Percentiles rank a stretch among this genome's conserved stretches.
Evolutionary conservation across 1,140 invertebrate species (phyloP).

Genomic region (Sarcophaga bullata): DNA sequence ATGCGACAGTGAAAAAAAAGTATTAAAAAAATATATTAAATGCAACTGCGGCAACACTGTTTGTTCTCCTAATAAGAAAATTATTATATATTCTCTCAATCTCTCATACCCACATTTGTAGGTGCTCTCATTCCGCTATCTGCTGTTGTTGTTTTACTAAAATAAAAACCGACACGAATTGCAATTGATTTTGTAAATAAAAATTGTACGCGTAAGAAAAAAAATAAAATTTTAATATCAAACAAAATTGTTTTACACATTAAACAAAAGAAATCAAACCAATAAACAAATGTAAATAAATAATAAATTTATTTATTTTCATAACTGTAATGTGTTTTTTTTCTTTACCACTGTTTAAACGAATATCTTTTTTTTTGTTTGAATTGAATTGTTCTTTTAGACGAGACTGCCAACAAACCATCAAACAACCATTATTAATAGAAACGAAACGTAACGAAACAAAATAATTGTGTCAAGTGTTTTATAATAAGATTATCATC

Average conservation of each 20-base stretch:
- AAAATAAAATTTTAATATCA: not conserved
- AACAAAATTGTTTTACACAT: not conserved
- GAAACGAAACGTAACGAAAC: not conserved
- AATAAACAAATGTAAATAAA: not conserved
- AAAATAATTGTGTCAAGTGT: conserved; percentile 21
- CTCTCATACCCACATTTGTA: not conserved
- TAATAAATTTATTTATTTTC: no score
- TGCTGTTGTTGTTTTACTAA: not conserved
- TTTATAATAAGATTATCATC: conserved; percentile 13
- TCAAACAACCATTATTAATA: not conserved
- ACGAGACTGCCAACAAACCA: not conserved
- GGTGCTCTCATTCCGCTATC: not conserved
- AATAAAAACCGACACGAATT: conserved; percentile 32
- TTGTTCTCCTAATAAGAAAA: conserved; percentile 4
- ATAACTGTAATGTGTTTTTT: no score
- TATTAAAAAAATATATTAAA: not conserved
- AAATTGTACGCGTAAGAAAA: not conserved
- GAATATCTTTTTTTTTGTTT: no score
- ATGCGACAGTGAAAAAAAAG: no score
- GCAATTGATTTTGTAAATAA: conserved; percentile 11
- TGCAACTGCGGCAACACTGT: not conserved
- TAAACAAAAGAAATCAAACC: not conserved
- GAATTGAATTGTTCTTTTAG: not conserved
- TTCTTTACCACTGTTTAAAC: no score
- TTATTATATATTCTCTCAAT: not conserved